Evolutionary conservation across 2,797 vertebrate genomes (phyloP).

Genomic region (Eospalax fontanierii): DNA sequence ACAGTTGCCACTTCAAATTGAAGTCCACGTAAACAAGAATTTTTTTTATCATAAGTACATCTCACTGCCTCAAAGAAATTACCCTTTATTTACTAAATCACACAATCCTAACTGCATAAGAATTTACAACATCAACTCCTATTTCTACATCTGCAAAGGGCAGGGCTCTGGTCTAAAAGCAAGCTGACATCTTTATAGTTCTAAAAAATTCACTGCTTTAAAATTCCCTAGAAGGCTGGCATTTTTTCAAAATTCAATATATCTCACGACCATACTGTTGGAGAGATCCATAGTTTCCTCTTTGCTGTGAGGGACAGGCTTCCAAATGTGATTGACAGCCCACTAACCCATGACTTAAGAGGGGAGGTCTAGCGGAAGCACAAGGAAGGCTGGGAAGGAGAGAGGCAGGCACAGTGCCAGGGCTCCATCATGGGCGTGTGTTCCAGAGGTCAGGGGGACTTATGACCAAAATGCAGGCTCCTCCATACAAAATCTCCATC

Average conservation of each 20-base stretch:
- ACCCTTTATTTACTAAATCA: slow-evolving; percentile 10
- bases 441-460: too few relatives aligned
- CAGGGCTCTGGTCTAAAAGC: not conserved
- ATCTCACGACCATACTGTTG: slow-evolving; percentile 9
- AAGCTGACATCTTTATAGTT: not conserved
- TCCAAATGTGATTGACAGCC: too few relatives aligned
- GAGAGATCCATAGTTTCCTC: too few relatives aligned
- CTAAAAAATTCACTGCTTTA: slow-evolving; percentile 9
- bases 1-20: not conserved
- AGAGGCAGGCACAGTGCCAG: too few relatives aligned
- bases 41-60: not conserved
- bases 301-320: too few relatives aligned
- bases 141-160: not conserved
- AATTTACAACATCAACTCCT: not conserved
- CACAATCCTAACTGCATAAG: not conserved
- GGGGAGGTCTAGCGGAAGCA: too few relatives aligned
- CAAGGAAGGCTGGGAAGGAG: too few relatives aligned
- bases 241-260: slow-evolving; percentile 33
- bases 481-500: too few relatives aligned
- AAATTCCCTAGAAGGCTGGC: slow-evolving; percentile 19
- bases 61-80: not conserved
- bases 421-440: too few relatives aligned
- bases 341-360: too few relatives aligned
- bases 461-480: too few relatives aligned
- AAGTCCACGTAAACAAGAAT: slow-evolving; percentile 6